Conservation (phyloP, 2,113 vertebrate species). For the Morone saxatilis region DNA sequence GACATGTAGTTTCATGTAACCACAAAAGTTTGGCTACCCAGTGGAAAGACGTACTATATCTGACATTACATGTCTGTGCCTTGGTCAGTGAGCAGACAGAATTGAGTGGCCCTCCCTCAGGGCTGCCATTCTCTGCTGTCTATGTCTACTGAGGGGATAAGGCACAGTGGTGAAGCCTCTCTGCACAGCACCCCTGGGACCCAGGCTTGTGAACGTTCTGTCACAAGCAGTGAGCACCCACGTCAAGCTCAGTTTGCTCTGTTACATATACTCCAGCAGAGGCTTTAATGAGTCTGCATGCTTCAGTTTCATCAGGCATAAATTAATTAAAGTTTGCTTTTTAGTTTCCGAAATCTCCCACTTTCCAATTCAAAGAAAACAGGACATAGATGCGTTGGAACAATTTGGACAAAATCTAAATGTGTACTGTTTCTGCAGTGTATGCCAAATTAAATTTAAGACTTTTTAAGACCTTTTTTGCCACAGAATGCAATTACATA, state of each 20-base stretch:
- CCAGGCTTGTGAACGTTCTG: slow-evolving; percentile 52
- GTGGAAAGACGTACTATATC: slow-evolving; percentile 60
- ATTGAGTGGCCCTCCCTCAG: slow-evolving; percentile 64
- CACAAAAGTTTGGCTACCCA: slow-evolving; percentile 60
- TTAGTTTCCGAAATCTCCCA: not conserved
- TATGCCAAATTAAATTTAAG: not conserved
- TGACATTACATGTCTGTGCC: slow-evolving; percentile 74
- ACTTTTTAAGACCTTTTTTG: not conserved
- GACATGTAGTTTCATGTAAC: slow-evolving; percentile 56
- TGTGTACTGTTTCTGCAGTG: not conserved
- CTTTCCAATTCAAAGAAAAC: slow-evolving; percentile 9
- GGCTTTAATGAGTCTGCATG: slow-evolving; percentile 41
- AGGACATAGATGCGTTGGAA: not conserved
- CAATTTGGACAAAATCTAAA: not conserved
- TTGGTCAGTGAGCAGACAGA: slow-evolving; percentile 62
- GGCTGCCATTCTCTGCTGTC: slow-evolving; percentile 71
- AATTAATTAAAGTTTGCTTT: not conserved
- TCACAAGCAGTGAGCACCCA: slow-evolving; percentile 66
- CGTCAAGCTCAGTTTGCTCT: slow-evolving; percentile 37
- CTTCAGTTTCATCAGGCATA: slow-evolving; percentile 23
- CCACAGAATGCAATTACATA: not conserved
- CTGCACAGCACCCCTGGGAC: slow-evolving; percentile 51
- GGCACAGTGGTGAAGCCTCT: slow-evolving; percentile 52
- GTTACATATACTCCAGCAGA: slow-evolving; percentile 28
- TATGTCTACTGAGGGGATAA: slow-evolving; percentile 67